Base-by-base conservation (phyloP, 2,797 vertebrate genomes). In the Tragelaphus oryx region DNA sequence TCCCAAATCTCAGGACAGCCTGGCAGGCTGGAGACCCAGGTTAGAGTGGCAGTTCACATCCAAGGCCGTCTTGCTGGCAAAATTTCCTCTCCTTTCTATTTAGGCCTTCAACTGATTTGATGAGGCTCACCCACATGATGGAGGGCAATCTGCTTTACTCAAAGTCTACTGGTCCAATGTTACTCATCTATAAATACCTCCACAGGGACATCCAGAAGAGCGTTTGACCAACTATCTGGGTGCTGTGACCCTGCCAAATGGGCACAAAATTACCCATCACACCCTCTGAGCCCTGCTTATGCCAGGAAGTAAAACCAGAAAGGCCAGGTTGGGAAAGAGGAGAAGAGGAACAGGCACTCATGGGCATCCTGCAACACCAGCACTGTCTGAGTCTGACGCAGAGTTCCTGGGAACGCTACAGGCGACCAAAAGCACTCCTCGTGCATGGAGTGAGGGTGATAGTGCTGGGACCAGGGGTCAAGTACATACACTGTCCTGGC, bases 381-480 rank as follows among this genome's bases (percentile, higher is more conserved):
- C 92, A 46, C 68, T 78, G 12, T 30, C 54, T 33, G 62, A 71
- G 8, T 33, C 50, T 41, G 62, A 71, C 0, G 13, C 54, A 26
- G 60, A 84, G 10, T 79, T 50, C 91, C 94, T 59, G 22, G 81
- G 17, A 57, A 44, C 8, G 44, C 93, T 65, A 82, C 74, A 89
- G 96, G 93, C 17, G 41, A 87, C 79, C 41, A 20, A 84, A 0
- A 2, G 87, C 14, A 85, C 46, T n/a, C 12, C 33, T 75, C 52
- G 44, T 52, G 80, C 87, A 90, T 37, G 84, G 95, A 93, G 94
- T 18, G 30, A 5, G 85, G 87, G 10, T 37, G 33, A 97, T 71
- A 91, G 81, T 33, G 62, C 30, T 55, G 79, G 82, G 81, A 68
- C 95, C 78, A 1, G 96, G 79, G 44, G 79, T 24, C 0, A 89